Percentiles rank a stretch among this genome's conserved stretches.
Evolutionary conservation across 2,797 vertebrate species (phyloP).

Genomic region (Arctocebus calabarensis): DNA sequence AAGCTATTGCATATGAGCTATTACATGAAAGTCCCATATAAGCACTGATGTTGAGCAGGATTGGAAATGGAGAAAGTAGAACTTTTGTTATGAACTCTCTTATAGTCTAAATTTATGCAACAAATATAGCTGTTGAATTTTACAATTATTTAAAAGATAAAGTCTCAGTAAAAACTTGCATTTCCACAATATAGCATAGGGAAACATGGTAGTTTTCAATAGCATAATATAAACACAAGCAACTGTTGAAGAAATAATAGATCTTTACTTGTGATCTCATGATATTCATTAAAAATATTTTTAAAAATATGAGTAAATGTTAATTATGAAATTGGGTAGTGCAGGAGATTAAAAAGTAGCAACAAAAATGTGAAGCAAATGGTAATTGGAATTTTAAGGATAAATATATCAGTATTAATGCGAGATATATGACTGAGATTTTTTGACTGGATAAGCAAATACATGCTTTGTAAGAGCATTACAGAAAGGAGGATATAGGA

Average conservation of each 20-base stretch:
- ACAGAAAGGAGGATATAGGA: not conserved
- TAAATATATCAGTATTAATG: not conserved
- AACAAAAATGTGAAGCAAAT: not conserved
- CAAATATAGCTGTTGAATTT: not conserved
- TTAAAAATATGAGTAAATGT: not conserved
- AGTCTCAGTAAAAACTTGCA: not conserved
- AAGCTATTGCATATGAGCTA: too few relatives aligned
- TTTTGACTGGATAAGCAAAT: not conserved
- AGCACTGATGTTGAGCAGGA: not conserved
- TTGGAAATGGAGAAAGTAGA: not conserved
- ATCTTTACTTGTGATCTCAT: not conserved
- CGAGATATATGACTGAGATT: not conserved
- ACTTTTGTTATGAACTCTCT: not conserved
- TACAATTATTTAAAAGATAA: not conserved
- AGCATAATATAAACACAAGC: not conserved
- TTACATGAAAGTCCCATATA: not conserved
- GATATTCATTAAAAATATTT: not conserved
- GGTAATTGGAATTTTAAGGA: not conserved
- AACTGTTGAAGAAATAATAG: not conserved
- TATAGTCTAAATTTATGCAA: not conserved
- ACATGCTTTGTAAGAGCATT: not conserved
- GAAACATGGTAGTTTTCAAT: not conserved
- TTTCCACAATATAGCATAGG: not conserved
- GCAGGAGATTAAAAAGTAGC: not conserved
- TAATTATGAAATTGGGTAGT: not conserved